Evolutionary conservation across 2,888 invertebrate genomes (phyloP).

Genomic region (Eupeodes latifasciatus): DNA sequence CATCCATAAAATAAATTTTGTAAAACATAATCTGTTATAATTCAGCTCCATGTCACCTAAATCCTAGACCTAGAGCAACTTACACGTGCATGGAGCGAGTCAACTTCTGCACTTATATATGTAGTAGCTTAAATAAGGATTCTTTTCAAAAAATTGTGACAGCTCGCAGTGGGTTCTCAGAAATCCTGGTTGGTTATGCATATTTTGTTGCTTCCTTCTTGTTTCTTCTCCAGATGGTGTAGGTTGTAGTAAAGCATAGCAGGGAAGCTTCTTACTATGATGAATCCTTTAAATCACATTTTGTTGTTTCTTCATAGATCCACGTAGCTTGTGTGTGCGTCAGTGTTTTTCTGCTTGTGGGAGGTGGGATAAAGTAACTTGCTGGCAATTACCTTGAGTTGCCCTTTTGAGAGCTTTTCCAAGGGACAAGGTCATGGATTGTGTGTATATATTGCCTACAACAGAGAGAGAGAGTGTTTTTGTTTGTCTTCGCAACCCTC

Average conservation of each 20-base stretch:
- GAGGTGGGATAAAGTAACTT: slow-evolving; percentile 20
- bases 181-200: background rate
- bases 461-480: slow-evolving; percentile 19
- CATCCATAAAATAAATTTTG: background rate
- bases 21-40: background rate
- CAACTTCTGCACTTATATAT: background rate
- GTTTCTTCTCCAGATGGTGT: background rate
- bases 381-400: slow-evolving; percentile 62
- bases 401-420: slow-evolving; percentile 69
- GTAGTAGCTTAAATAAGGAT: slow-evolving; percentile 1
- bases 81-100: slow-evolving; percentile 53
- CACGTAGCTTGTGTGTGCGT: slow-evolving; percentile 50
- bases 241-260: background rate
- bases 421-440: slow-evolving; percentile 75
- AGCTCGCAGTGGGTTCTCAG: background rate
- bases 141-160: slow-evolving; percentile 13
- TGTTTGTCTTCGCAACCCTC: slow-evolving; percentile 29
- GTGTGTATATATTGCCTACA: slow-evolving; percentile 39
- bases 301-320: slow-evolving; percentile 56
- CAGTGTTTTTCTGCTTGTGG: background rate
- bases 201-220: background rate
- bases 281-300: slow-evolving; percentile 68
- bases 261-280: slow-evolving; percentile 36
- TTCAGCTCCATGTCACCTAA: slow-evolving; percentile 34
- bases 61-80: background rate